Conservation (phyloP, 2,888 invertebrate genomes). For the Lypha dubia region DNA sequence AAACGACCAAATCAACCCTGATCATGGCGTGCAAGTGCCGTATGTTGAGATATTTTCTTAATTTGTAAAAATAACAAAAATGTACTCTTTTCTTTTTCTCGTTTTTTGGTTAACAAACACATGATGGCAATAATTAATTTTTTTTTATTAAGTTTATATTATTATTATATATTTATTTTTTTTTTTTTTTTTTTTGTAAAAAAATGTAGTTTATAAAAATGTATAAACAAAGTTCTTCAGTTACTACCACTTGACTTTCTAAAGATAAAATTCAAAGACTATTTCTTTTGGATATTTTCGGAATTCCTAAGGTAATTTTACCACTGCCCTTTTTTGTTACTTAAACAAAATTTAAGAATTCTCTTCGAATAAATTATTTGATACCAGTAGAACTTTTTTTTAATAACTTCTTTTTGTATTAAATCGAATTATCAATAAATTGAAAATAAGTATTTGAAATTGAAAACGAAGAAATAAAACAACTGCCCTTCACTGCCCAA, state of each 20-base stretch:
- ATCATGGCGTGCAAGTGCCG: too few relatives aligned
- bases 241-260: slow-evolving; percentile 45
- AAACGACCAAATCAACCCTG: too few relatives aligned
- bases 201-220: slow-evolving; percentile 56
- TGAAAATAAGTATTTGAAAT: slow-evolving; percentile 61
- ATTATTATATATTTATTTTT: too few relatives aligned
- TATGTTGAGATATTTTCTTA: slow-evolving; percentile 35
- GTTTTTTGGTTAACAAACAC: slow-evolving; percentile 32
- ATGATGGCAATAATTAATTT: slow-evolving; percentile 64
- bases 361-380: slow-evolving; percentile 55
- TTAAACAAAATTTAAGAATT: slow-evolving; percentile 51
- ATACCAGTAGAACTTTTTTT: slow-evolving; percentile 17
- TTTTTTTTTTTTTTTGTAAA: slow-evolving; percentile 32
- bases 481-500: slow-evolving; percentile 72
- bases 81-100: slow-evolving; percentile 16
- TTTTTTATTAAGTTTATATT: slow-evolving; percentile 61
- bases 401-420: not conserved
- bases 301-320: slow-evolving; percentile 46
- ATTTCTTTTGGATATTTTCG: slow-evolving; percentile 37
- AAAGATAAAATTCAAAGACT: slow-evolving; percentile 55
- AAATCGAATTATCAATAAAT: slow-evolving; percentile 54
- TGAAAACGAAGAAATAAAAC: slow-evolving; percentile 57
- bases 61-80: slow-evolving; percentile 54
- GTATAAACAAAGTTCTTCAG: slow-evolving; percentile 44
- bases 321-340: slow-evolving; percentile 64